phyloP scores from a whole-genome alignment of 2,797 vertebrate genomes.

The Decapterus maruadsi region DNA sequence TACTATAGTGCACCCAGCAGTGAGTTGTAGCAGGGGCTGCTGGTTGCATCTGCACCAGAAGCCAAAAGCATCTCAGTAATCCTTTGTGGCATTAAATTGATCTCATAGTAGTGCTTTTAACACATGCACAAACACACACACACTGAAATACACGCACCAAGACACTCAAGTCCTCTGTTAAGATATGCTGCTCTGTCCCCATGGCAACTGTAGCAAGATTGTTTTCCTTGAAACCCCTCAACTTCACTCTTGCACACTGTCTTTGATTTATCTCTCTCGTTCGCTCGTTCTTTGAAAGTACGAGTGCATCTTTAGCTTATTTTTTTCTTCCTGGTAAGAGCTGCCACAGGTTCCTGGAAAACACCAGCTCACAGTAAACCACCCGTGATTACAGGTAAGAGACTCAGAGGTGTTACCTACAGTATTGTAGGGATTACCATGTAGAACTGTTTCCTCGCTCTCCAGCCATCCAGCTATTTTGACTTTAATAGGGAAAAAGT shows the following conservation, averaged over 20 bases:
- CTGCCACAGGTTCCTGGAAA: constrained; percentile 27
- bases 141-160: constrained; percentile 11
- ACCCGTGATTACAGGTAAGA: background rate
- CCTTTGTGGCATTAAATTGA: constrained; percentile 26
- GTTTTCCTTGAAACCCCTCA: constrained; percentile 44
- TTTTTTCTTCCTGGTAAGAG: background rate
- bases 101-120: constrained; percentile 22
- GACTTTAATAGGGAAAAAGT: constrained; percentile 23
- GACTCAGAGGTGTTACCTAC: background rate
- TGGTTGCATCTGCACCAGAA: constrained; percentile 14
- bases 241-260: constrained; percentile 23
- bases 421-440: background rate
- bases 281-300: constrained; percentile 22
- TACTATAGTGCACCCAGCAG: background rate
- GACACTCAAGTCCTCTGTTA: constrained; percentile 9
- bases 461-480: constrained; percentile 4
- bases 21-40: background rate
- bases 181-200: constrained; percentile 62
- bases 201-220: constrained; percentile 73
- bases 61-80: background rate
- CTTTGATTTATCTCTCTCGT: constrained; percentile 39
- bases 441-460: background rate
- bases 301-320: constrained; percentile 15
- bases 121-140: constrained; percentile 4
- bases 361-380: background rate